These are phyloP conservation scores for Amphilophus citrinellus DNA, from an alignment of 2,113 vertebrate genomes.

Conservation along the genomic window DNA sequence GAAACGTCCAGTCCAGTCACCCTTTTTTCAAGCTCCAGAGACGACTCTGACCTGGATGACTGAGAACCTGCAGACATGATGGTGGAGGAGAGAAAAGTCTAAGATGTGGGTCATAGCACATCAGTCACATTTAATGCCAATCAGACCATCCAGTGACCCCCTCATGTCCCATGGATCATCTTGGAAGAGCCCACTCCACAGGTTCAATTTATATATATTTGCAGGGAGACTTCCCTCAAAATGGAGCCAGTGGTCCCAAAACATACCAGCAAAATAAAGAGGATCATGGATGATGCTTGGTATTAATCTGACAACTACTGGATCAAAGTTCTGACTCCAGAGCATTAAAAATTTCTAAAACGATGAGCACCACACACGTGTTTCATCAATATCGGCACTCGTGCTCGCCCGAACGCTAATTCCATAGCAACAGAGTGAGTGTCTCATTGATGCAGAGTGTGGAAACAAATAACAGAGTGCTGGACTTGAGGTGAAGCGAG, in stretches of 20 bases:
- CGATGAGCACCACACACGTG: neutral
- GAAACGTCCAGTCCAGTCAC: no score
- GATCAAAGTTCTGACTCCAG: neutral
- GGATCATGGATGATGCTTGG: neutral
- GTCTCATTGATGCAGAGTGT: conserved; percentile 50
- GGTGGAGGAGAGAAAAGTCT: no score
- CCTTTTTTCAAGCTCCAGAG: no score
- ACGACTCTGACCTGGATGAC: no score
- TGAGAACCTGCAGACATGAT: no score
- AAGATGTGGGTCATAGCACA: neutral
- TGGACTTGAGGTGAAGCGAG: conserved; percentile 34
- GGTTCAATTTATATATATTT: neutral
- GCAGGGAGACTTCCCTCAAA: neutral
- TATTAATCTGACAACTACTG: neutral
- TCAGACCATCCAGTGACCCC: neutral
- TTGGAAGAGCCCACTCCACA: neutral
- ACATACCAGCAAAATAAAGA: neutral
- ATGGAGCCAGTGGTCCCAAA: neutral
- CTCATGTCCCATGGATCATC: neutral
- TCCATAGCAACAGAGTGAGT: conserved; percentile 66
- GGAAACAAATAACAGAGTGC: conserved; percentile 58
- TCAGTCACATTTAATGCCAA: neutral
- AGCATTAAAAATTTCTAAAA: neutral
- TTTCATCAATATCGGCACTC: conserved; percentile 14
- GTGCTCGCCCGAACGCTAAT: conserved; percentile 17